phyloP scores from a whole-genome alignment of 2,797 vertebrate genomes.

The Percopsis omiscomaycus region DNA sequence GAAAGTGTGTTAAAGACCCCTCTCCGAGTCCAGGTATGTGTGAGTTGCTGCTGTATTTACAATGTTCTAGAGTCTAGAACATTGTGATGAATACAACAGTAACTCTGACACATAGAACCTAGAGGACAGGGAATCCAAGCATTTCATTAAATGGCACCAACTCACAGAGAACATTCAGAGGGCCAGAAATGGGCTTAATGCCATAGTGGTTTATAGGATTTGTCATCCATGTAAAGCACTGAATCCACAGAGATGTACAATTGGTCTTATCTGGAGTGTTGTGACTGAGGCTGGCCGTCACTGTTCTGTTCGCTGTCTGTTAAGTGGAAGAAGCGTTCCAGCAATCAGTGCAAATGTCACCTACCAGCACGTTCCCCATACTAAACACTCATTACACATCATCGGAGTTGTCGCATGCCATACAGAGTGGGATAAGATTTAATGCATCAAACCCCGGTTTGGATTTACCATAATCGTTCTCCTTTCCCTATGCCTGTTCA shows the following conservation, averaged over 20 bases:
- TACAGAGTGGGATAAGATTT: constrained; percentile 51
- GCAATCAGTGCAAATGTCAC: constrained; percentile 68
- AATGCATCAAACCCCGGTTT: too few species aligned
- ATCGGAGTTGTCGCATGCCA: constrained; percentile 48
- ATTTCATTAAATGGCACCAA: constrained; percentile 22
- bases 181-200: constrained; percentile 14
- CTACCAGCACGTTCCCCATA: constrained; percentile 54
- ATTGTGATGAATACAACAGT: too few species aligned
- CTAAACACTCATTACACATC: constrained; percentile 64
- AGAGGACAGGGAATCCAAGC: constrained; percentile 28
- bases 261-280: constrained; percentile 11
- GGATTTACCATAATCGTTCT: too few species aligned
- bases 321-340: constrained; percentile 34
- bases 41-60: constrained; percentile 20
- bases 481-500: too few species aligned
- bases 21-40: constrained; percentile 18
- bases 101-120: too few species aligned
- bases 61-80: not conserved
- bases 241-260: constrained; percentile 4
- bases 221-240: constrained; percentile 8
- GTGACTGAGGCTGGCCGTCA: constrained; percentile 13
- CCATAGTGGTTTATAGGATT: constrained; percentile 11
- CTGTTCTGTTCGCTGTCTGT: constrained; percentile 33
- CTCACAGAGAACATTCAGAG: constrained; percentile 36
- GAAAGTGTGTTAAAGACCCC: constrained; percentile 49